Percentiles rank a stretch among this genome's conserved stretches.
phyloP scores from a whole-genome alignment of 2,888 invertebrate species.

The Patella caerulea region DNA sequence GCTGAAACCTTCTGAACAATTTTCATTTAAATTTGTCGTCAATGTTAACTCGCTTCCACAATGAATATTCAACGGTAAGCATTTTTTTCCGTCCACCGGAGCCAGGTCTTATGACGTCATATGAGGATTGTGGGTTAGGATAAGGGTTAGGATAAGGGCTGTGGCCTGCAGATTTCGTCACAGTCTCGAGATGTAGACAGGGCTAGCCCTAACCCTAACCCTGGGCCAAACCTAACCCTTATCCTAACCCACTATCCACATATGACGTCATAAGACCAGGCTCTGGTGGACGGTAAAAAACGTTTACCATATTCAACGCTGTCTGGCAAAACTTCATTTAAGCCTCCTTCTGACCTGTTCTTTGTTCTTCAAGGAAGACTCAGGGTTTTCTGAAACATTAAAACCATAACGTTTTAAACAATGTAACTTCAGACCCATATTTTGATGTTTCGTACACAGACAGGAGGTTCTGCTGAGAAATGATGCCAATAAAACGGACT shows the following conservation, averaged over 20 bases:
- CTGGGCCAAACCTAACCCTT: too few relatives aligned
- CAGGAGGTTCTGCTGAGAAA: background rate
- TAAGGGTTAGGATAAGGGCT: too few relatives aligned
- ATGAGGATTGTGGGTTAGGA: too few relatives aligned
- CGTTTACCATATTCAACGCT: background rate
- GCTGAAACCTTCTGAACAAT: background rate
- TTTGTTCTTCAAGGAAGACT: background rate
- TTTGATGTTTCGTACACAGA: background rate
- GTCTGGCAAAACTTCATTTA: too few relatives aligned
- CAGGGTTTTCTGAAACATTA: background rate
- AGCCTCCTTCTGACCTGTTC: too few relatives aligned
- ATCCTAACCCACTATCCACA: too few relatives aligned
- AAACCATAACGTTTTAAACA: background rate
- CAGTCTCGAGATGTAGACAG: too few relatives aligned
- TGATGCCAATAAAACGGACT: background rate
- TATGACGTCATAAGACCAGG: rapidly evolving
- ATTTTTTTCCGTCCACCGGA: too few relatives aligned
- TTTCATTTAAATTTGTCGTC: background rate
- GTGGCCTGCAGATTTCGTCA: rapidly evolving
- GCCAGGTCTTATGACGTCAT: too few relatives aligned
- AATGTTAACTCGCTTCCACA: background rate
- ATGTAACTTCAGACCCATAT: background rate
- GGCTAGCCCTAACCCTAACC: too few relatives aligned
- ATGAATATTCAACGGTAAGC: background rate
- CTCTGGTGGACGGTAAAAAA: too few relatives aligned